A percentile compares a stretch with the other conserved stretches of the same genome.
phyloP scores from a whole-genome alignment of 1,140 invertebrate species.

The Oryzaephilus surinamensis region DNA sequence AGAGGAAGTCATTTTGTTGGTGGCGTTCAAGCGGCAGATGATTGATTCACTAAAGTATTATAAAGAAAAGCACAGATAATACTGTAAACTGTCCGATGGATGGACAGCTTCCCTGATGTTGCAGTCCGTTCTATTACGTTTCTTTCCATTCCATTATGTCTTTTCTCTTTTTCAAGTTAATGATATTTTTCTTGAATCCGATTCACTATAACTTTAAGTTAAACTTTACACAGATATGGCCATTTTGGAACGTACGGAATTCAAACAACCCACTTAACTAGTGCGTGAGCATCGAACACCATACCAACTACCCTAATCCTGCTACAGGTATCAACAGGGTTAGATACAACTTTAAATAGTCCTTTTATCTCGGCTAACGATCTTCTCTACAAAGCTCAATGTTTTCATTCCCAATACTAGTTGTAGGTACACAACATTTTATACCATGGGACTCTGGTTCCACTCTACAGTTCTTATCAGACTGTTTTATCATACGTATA shows the following conservation, averaged over 20 bases:
- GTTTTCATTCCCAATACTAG: too few relatives aligned
- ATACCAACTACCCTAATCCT: conserved; percentile 8
- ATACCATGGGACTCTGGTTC: too few relatives aligned
- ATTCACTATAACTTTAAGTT: neutral
- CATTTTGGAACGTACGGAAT: conserved; percentile 3
- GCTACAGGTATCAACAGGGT: conserved; percentile 10
- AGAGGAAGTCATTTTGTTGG: too few relatives aligned
- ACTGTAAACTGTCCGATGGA: neutral
- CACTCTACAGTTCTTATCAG: too few relatives aligned
- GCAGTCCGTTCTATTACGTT: neutral
- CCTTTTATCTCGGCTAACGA: conserved; percentile 5
- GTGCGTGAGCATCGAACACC: conserved; percentile 1
- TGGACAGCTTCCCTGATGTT: neutral
- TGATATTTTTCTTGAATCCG: neutral
- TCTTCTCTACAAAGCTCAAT: too few relatives aligned
- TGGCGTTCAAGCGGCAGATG: too few relatives aligned
- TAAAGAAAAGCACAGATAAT: neutral
- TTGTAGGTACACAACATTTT: too few relatives aligned
- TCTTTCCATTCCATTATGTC: neutral
- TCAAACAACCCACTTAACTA: conserved; percentile 8
- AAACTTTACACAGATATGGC: conserved; percentile 4
- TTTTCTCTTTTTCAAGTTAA: neutral
- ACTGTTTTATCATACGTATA: too few relatives aligned
- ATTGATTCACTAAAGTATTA: too few relatives aligned
- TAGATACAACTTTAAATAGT: neutral